Evolutionary conservation across 2,888 invertebrate species (phyloP).

Genomic region (Mechanitis mazaeus): DNA sequence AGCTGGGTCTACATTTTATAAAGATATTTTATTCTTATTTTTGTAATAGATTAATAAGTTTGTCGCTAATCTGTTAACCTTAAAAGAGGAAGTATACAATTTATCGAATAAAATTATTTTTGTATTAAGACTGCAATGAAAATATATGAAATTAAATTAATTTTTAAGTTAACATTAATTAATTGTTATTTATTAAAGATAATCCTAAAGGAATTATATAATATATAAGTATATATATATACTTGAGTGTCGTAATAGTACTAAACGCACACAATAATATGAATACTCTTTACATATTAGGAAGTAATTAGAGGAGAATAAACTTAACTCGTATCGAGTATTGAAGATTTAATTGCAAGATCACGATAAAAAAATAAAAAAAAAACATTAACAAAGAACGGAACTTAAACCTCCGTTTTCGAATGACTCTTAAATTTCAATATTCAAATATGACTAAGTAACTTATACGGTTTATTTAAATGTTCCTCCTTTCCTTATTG

Average conservation of each 20-base stretch:
- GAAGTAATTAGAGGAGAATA: constrained; percentile 69
- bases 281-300: constrained; percentile 47
- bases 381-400: constrained; percentile 47
- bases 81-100: no score
- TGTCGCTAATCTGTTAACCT: no score
- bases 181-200: no score
- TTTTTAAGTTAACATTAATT: not conserved
- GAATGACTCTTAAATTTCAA: not conserved
- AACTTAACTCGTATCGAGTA: constrained; percentile 48
- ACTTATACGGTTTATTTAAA: no score
- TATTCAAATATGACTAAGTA: no score
- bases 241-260: constrained; percentile 5
- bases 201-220: no score
- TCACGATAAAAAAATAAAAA: constrained; percentile 37
- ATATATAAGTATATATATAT: no score
- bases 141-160: not conserved
- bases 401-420: constrained; percentile 35
- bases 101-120: not conserved
- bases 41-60: no score
- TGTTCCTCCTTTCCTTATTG: no score
- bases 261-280: constrained; percentile 39
- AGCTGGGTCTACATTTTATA: not conserved
- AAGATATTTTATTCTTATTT: no score
- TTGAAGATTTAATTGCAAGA: constrained; percentile 48
- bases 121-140: not conserved